These are phyloP conservation scores for Hippoglossus stenolepis DNA, from an alignment of 2,113 vertebrate genomes.

Conservation along the genomic window DNA sequence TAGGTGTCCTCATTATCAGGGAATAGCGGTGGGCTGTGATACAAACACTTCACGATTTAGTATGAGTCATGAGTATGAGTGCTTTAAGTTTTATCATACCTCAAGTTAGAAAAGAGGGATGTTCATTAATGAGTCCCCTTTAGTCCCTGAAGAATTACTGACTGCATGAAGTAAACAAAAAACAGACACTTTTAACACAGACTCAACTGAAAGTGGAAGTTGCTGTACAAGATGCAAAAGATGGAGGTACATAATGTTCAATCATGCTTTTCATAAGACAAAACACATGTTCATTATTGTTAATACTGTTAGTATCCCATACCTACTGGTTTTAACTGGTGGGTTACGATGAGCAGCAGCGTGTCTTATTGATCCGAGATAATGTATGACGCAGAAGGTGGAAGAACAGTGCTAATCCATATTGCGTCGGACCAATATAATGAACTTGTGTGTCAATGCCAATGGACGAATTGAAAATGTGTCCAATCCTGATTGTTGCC, in stretches of 20 bases:
- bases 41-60: conserved; percentile 35
- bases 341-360: conserved; percentile 11
- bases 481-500: conserved; percentile 32
- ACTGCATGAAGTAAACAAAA: conserved; percentile 5
- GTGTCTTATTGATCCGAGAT: conserved; percentile 54
- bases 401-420: conserved; percentile 38
- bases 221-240: not conserved
- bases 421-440: conserved; percentile 42
- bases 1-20: conserved; percentile 33
- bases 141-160: conserved; percentile 5
- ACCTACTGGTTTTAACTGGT: conserved; percentile 29
- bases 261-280: not conserved
- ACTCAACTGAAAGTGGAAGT: not conserved
- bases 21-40: conserved; percentile 26
- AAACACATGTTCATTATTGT: not conserved
- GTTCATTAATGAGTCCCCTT: conserved; percentile 25
- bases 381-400: conserved; percentile 41
- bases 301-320: conserved; percentile 6
- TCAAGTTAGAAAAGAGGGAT: conserved; percentile 38
- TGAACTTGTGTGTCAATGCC: conserved; percentile 45
- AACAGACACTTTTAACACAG: not conserved
- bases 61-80: conserved; percentile 35
- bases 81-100: conserved; percentile 11
- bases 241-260: not conserved
- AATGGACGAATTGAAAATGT: conserved; percentile 5